These are phyloP conservation scores for Mus spicilegus DNA, from an alignment of 2,113 vertebrate genomes.

Conservation along the genomic window DNA sequence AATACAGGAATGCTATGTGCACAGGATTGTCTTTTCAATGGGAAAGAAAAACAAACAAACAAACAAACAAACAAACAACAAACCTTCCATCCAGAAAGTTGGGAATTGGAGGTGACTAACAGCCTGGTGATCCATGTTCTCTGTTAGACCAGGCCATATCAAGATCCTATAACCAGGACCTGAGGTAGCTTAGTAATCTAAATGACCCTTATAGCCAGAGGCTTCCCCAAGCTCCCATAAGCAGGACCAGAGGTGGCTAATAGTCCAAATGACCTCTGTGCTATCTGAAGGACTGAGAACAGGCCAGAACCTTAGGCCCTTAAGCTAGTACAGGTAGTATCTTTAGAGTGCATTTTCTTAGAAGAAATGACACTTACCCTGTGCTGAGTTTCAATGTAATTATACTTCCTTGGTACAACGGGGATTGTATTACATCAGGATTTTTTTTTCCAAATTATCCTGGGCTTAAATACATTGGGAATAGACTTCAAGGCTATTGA, in stretches of 20 bases:
- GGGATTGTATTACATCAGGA: not conserved
- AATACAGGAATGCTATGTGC: not conserved
- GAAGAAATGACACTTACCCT: not conserved
- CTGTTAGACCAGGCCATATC: not conserved
- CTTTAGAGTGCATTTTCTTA: not conserved
- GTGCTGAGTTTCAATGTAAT: not conserved
- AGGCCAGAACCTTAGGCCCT: not conserved
- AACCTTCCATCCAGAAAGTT: not conserved
- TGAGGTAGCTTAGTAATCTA: not conserved
- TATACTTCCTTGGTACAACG: not conserved
- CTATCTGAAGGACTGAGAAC: not conserved
- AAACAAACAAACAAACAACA: too few species aligned
- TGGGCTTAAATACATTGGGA: not conserved
- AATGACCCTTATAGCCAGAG: not conserved
- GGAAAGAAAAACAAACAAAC: not conserved
- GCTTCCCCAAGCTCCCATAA: not conserved
- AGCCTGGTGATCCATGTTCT: not conserved
- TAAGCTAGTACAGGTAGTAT: not conserved
- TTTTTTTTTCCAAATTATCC: not conserved
- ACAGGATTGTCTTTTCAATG: not conserved
- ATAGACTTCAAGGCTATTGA: not conserved
- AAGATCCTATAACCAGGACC: not conserved
- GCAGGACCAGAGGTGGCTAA: not conserved
- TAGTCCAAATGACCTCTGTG: not conserved
- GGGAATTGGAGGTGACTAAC: too few species aligned